Percentiles rank a stretch among this genome's conserved stretches.
Evolutionary conservation across 2,888 invertebrate genomes (phyloP).

Genomic region (Autographa pulchrina): DNA sequence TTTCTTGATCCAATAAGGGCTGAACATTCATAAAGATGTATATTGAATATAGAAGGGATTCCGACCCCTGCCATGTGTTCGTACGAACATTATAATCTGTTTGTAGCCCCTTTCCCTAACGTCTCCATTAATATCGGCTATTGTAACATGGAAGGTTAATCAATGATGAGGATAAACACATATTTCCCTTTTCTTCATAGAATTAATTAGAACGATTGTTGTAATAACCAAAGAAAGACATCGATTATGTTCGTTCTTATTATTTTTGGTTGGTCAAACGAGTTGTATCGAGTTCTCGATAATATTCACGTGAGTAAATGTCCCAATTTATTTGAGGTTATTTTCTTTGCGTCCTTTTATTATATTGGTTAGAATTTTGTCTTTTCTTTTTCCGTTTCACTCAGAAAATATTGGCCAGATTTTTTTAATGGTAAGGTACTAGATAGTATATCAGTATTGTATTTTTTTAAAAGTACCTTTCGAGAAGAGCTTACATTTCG

Average conservation of each 20-base stretch:
- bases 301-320: conserved; percentile 9
- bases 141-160: conserved; percentile 49
- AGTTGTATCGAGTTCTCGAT: conserved; percentile 15
- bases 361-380: neutral
- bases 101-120: conserved; percentile 34
- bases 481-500: neutral
- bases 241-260: conserved; percentile 41
- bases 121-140: conserved; percentile 53
- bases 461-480: too few species aligned
- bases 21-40: conserved; percentile 2
- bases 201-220: conserved; percentile 43
- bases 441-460: too few species aligned
- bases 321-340: conserved; percentile 3
- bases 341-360: neutral
- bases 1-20: neutral
- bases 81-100: conserved; percentile 40
- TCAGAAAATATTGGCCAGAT: neutral
- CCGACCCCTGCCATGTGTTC: conserved; percentile 9
- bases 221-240: conserved; percentile 37
- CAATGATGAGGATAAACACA: conserved; percentile 53
- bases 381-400: neutral
- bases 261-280: conserved; percentile 16
- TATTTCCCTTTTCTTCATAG: conserved; percentile 36
- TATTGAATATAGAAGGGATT: neutral
- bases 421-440: neutral